Evolutionary conservation across 2,888 invertebrate species (phyloP).

Genomic region (Ormia ochracea): DNA sequence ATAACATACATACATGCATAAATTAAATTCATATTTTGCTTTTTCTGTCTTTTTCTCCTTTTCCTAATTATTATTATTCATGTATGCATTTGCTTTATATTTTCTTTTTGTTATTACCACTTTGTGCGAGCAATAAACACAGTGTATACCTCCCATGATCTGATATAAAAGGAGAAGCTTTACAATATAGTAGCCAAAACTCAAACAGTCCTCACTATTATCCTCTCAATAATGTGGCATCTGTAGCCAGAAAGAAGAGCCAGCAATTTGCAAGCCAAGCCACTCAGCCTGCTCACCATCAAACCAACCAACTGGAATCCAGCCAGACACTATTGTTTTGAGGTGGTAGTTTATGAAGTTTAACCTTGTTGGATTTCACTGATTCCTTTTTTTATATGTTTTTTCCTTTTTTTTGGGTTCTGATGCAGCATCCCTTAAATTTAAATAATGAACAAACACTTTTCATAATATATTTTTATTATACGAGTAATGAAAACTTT

Average conservation of each 20-base stretch:
- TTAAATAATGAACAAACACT: too few species aligned
- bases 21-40: neutral
- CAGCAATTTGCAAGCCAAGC: constrained; percentile 29
- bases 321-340: constrained; percentile 60
- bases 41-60: too few species aligned
- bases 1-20: constrained; percentile 14
- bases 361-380: constrained; percentile 56
- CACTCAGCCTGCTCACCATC: neutral
- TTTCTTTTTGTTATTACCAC: neutral
- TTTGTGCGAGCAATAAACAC: neutral
- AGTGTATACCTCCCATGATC: constrained; percentile 46
- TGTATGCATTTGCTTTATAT: neutral
- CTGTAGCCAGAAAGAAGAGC: neutral
- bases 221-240: constrained; percentile 20
- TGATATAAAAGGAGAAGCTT: constrained; percentile 8
- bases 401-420: constrained; percentile 41
- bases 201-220: constrained; percentile 15
- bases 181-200: constrained; percentile 35
- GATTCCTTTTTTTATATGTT: neutral
- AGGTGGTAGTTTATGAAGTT: constrained; percentile 61
- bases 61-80: neutral
- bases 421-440: constrained; percentile 55
- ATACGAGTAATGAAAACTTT: neutral
- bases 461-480: too few species aligned
- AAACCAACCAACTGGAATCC: constrained; percentile 18